Evolutionary conservation across 2,797 vertebrate genomes (phyloP), one percentile per base, ranked within the genome.

Genomic region (Helicolenus hilgendorfi): DNA sequence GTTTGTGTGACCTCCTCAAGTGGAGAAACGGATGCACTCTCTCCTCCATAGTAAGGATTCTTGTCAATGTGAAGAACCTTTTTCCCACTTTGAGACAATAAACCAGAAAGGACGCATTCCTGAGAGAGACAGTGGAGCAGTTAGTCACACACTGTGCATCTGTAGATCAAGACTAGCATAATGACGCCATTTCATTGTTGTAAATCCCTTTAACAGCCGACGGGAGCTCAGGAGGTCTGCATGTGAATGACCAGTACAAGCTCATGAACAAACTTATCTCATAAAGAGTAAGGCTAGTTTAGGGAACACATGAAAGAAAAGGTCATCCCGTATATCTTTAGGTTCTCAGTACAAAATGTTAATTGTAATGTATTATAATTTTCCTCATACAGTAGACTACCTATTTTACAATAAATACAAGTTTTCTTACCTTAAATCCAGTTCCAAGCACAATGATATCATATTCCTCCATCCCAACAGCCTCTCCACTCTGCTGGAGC

Each of bases 371-470:
- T 0, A 49, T 60, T 11, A 62, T 24, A 60, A 20, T 59, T 58
- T 53, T 9, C 5, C 22, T 38, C 7, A 24, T 9, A 33, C 15
- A 29, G 0, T 11, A 31, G 4, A 6, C 22, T 22, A n/a, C 2
- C 4, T 20, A 38, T 62, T 29, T 72, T 29, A 62, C 2, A 59
- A 24, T 2, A 79, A 22, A 76, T 22, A 27, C 2, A 72, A 18
- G 4, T 33, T 59, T 72, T 85, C 92, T 93, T 96, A 98, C 97
- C 97, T 98, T 98, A 2, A 97, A 91, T 82, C 96, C 97, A 53
- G 97, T 98, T 73, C 97, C 97, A 60, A 98, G 95, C n/a, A 98
- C 96, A 56, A 97, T 97, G 22, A 98, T 69, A 85, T 98, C 97
- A 94, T 96, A 97, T 79, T 97, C 95, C 89, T 97, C 73, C 97